These are phyloP conservation scores for Gila robusta DNA, from an alignment of 2,797 vertebrate genomes.

Conservation along the genomic window DNA sequence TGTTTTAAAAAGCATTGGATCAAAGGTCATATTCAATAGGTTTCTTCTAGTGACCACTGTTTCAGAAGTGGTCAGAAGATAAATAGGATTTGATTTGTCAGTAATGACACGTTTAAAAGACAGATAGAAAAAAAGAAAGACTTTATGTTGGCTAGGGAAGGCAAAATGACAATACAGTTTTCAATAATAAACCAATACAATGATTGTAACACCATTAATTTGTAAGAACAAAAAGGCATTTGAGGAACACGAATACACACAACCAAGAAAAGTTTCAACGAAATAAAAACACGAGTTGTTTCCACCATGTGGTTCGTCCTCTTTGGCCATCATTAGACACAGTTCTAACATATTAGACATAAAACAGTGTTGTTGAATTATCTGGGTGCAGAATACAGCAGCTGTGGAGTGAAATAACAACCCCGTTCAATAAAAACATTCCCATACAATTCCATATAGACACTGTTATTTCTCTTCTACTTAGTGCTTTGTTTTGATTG, in stretches of 20 bases:
- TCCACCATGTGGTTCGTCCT: neutral
- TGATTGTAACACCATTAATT: constrained; percentile 61
- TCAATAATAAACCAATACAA: constrained; percentile 72
- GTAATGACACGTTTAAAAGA: neutral
- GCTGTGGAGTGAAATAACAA: neutral
- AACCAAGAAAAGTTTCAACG: constrained; percentile 42
- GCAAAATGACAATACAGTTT: constrained; percentile 54
- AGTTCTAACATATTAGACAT: neutral
- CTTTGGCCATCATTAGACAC: constrained; percentile 60
- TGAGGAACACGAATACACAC: constrained; percentile 64
- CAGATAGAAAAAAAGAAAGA: constrained; percentile 34
- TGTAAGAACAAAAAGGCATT: constrained; percentile 68
- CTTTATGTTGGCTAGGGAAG: constrained; percentile 45
- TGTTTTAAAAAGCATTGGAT: neutral
- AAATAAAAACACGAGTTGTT: constrained; percentile 7
- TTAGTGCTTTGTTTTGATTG: neutral
- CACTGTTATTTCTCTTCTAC: neutral
- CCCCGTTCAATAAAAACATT: neutral
- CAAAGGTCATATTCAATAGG: neutral
- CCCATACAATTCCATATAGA: neutral
- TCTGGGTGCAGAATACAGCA: neutral
- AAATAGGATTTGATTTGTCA: neutral
- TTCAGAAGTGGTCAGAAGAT: too few relatives aligned
- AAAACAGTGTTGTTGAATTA: constrained; percentile 8
- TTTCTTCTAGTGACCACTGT: neutral